Conservation (phyloP, 2,113 vertebrate species). For the Amazona guildingii region DNA sequence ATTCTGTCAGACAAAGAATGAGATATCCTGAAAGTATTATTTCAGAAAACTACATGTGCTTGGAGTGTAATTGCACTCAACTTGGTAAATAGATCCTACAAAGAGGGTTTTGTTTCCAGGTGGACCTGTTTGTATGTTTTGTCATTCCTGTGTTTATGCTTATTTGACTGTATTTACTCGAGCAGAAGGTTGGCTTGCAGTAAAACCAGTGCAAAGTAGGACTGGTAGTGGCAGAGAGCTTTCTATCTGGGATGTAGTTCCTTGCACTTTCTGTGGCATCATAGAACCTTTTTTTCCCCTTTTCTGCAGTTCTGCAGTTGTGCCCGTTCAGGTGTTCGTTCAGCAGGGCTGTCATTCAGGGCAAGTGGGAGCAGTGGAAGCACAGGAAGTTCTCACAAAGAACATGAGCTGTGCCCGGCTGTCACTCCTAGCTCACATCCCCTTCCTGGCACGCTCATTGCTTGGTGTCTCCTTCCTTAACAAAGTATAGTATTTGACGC, state of each 20-base stretch:
- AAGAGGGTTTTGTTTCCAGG: not conserved
- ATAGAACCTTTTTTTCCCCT: fast-evolving
- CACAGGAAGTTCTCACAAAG: not conserved
- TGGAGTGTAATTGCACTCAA: not conserved
- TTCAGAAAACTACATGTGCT: not conserved
- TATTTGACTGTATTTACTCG: not conserved
- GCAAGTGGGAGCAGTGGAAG: not conserved
- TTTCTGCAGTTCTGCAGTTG: not conserved
- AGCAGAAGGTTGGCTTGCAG: not conserved
- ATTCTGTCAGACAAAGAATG: not conserved
- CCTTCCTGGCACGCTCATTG: not conserved
- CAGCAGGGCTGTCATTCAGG: not conserved
- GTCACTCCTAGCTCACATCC: fast-evolving
- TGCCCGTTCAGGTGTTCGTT: not conserved
- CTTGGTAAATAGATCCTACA: not conserved
- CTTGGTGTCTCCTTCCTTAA: not conserved
- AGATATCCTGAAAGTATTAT: not conserved
- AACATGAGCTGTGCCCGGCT: fast-evolving
- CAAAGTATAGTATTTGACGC: not conserved
- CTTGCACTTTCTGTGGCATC: not conserved
- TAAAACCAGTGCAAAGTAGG: not conserved
- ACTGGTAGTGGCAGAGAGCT: fast-evolving
- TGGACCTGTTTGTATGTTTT: not conserved
- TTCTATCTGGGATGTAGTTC: not conserved
- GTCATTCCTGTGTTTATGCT: not conserved